Conservation (phyloP, 2,888 invertebrate genomes). For the Drosophila gaucha region DNA sequence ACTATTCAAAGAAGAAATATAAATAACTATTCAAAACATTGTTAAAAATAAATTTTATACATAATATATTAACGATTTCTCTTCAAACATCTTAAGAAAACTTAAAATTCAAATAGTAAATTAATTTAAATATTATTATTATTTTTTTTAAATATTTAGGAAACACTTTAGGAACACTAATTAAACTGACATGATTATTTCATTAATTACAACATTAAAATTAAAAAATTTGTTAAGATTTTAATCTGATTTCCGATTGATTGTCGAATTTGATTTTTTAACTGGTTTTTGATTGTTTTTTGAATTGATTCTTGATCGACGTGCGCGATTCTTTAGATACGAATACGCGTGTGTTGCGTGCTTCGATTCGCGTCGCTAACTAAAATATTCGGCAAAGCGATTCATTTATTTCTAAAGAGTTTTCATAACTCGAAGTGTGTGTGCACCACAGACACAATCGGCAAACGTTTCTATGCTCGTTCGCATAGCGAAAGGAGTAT, state of each 20-base stretch:
- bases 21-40: background rate
- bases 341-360: constrained; percentile 59
- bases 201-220: constrained; percentile 23
- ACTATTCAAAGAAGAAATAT: too few relatives aligned
- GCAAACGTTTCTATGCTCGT: constrained; percentile 12
- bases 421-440: constrained; percentile 49
- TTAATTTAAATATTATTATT: background rate
- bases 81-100: background rate
- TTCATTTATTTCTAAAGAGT: constrained; percentile 69
- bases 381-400: constrained; percentile 68
- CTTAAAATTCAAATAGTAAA: background rate
- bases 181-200: constrained; percentile 11
- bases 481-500: background rate
- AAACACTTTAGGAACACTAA: constrained; percentile 8
- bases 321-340: constrained; percentile 36
- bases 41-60: background rate
- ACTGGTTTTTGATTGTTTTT: constrained; percentile 33
- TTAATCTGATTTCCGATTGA: background rate
- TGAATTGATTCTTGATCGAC: constrained; percentile 11
- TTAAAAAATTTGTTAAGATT: background rate
- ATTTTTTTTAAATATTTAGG: background rate
- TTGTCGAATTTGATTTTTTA: constrained; percentile 5
- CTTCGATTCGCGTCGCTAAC: constrained; percentile 62
- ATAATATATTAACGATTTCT: background rate
- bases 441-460: constrained; percentile 33